Base-by-base conservation (phyloP, 2,113 vertebrate genomes). In the Chionomys nivalis region DNA sequence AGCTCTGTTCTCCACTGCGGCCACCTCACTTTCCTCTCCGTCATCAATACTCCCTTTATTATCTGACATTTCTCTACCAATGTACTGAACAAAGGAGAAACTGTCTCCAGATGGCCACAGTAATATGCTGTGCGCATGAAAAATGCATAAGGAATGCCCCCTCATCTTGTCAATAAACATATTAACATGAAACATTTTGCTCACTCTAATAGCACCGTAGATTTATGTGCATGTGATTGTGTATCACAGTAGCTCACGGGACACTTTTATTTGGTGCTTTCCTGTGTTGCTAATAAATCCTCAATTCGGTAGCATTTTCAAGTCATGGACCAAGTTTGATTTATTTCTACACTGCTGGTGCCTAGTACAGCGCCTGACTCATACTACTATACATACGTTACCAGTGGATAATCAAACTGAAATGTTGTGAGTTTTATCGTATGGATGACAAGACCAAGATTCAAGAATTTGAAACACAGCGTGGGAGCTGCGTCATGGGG, bases 31-130 rank as follows among this genome's bases (percentile, higher is more conserved):
- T 47, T 12, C 23, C n/a, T 42, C 31, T 81, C 28, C 6, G 4
- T 42, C 49, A 92, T 93, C 92, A 92, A 66, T 81, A 91, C 73
- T 68, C 63, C 28, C 68, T 96, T 93, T 93, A 89, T 85, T 85
- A 89, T 68, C 70, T 93, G 90, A 63, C 70, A 91, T 72, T 68
- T 94, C 86, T 83, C 82, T 52, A 91, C 65, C 68, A 39, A 19
- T 75, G n/a, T 65, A 89, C 52, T 89, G 78, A 91, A 66, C 94
- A 72, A 61, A 93, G 58, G 17, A 44, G 17, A 94, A 55, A 72
- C 33, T 92, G 85, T 90, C 63, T 93, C 52, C 76, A 39, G 5
- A 85, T 92, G 65, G 61, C 58, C 72, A 1, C 26, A 44, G 26
- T 4, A 6, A 65, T 75, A 61, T 26, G 23, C 72, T 75, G 19